These are phyloP conservation scores for Larimichthys crocea DNA, from an alignment of 2,113 vertebrate genomes.

Conservation along the genomic window DNA sequence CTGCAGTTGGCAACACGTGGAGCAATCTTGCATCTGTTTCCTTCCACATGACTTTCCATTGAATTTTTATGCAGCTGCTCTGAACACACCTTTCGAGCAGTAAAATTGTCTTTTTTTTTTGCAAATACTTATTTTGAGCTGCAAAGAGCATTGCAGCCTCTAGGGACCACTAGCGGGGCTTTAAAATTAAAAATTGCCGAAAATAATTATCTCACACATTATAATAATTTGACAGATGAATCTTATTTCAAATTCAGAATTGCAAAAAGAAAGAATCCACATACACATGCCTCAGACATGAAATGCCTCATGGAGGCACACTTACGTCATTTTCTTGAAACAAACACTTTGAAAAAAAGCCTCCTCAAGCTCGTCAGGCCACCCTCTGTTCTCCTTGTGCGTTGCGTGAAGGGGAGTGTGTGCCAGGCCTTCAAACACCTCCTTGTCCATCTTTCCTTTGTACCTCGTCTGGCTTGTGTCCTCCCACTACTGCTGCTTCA, in stretches of 20 bases:
- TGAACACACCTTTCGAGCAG: background rate
- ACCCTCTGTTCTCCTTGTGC: constrained; percentile 33
- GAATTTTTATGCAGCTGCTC: background rate
- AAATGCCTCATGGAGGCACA: background rate
- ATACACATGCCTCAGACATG: background rate
- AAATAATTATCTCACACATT: background rate
- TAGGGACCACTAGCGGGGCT: background rate
- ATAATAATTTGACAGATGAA: background rate
- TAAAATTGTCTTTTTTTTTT: background rate
- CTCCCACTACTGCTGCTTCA: constrained; percentile 62
- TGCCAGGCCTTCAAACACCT: constrained; percentile 63
- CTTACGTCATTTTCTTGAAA: constrained; percentile 28
- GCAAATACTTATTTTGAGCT: background rate
- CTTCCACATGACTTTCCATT: background rate
- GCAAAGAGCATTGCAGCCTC: background rate
- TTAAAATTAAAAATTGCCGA: background rate
- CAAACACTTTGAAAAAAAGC: constrained; percentile 1
- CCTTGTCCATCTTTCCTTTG: constrained; percentile 61
- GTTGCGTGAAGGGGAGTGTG: constrained; percentile 42
- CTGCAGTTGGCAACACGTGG: background rate
- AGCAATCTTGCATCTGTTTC: background rate
- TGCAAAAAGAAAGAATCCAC: background rate
- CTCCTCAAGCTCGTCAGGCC: background rate
- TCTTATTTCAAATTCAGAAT: background rate
- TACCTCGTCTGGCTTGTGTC: constrained; percentile 68